phyloP scores from a whole-genome alignment of 2,888 invertebrate species.

The Cantharis nigra region DNA sequence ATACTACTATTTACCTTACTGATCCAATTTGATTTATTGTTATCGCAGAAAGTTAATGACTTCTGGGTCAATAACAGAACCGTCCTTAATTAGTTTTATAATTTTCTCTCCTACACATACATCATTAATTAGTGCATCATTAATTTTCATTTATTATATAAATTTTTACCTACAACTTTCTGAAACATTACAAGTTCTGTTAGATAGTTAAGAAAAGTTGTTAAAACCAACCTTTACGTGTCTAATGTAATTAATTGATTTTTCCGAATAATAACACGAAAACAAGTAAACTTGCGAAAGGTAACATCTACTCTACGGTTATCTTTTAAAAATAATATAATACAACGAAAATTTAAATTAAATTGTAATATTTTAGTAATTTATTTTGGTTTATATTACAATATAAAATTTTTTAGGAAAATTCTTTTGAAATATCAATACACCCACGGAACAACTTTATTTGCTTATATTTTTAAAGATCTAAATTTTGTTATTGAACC shows the following conservation, averaged over 20 bases:
- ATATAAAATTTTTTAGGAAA: neutral
- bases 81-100: neutral
- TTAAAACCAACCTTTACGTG: neutral
- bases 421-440: neutral
- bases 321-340: neutral
- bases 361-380: neutral
- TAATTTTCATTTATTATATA: neutral
- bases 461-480: neutral
- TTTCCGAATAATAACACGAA: neutral
- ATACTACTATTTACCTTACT: neutral
- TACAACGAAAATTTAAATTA: neutral
- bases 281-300: neutral
- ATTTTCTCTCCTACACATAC: neutral
- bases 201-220: neutral
- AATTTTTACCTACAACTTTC: neutral
- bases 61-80: neutral
- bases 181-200: neutral
- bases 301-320: neutral
- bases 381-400: neutral
- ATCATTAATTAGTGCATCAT: neutral
- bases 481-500: neutral
- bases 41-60: neutral
- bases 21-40: neutral
- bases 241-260: neutral
- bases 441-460: neutral